phyloP scores from a whole-genome alignment of 2,113 vertebrate species.

The Oryzias celebensis region DNA sequence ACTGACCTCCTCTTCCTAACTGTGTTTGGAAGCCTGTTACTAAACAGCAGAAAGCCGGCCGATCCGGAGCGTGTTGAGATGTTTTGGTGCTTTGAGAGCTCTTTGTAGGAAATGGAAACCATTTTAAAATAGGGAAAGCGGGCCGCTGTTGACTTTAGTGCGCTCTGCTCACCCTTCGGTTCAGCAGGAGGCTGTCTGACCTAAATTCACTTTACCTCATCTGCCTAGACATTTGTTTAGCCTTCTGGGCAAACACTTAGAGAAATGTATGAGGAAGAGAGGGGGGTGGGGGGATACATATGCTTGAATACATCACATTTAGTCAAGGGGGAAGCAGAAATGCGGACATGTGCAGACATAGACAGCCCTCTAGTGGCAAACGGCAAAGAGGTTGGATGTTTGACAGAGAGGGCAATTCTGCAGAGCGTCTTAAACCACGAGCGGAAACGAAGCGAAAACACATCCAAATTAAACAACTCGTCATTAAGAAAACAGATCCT shows the following conservation, averaged over 20 bases:
- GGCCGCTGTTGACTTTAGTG: slow-evolving; percentile 65
- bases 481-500: not conserved
- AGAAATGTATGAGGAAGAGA: slow-evolving; percentile 74
- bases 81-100: slow-evolving; percentile 14
- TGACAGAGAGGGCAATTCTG: slow-evolving; percentile 32
- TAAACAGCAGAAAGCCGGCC: slow-evolving; percentile 10
- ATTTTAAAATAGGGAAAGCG: slow-evolving; percentile 28
- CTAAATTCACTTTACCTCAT: slow-evolving; percentile 81
- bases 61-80: not conserved
- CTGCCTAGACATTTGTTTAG: slow-evolving; percentile 83
- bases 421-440: slow-evolving; percentile 53
- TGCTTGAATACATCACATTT: slow-evolving; percentile 73
- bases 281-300: slow-evolving; percentile 16
- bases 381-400: slow-evolving; percentile 25
- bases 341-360: slow-evolving; percentile 63
- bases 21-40: slow-evolving; percentile 16
- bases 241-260: slow-evolving; percentile 83
- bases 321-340: slow-evolving; percentile 31
- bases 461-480: not conserved
- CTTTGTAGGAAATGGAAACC: slow-evolving; percentile 44
- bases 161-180: slow-evolving; percentile 64
- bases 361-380: slow-evolving; percentile 80
- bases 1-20: slow-evolving; percentile 25
- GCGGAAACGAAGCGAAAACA: slow-evolving; percentile 45
- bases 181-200: slow-evolving; percentile 76